Conservation (phyloP, 2,113 vertebrate genomes). For the Chaetorhynchus papuensis region DNA sequence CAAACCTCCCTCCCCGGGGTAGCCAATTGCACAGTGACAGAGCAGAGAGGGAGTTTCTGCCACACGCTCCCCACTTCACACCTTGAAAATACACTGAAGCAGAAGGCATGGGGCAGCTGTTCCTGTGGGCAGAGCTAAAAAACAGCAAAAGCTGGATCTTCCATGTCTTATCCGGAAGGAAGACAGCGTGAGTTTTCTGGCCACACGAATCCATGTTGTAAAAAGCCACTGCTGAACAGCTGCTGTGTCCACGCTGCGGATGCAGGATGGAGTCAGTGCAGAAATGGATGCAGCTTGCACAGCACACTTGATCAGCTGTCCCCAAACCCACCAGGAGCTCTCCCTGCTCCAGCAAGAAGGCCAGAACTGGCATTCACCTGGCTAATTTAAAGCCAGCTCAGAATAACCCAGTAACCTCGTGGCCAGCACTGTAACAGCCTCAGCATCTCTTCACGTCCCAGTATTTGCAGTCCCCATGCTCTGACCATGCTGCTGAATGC, state of each 20-base stretch:
- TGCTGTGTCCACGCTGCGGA: background rate
- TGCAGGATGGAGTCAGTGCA: background rate
- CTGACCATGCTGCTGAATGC: background rate
- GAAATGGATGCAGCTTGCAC: background rate
- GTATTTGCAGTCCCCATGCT: no score
- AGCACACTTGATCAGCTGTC: background rate
- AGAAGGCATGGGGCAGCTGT: background rate
- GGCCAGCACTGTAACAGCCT: background rate
- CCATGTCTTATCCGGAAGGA: background rate
- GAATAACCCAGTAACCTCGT: background rate
- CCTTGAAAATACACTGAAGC: background rate
- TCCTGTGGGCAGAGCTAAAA: conserved; percentile 5
- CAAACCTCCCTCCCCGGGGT: background rate
- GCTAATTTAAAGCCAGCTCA: background rate
- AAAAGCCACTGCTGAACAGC: background rate
- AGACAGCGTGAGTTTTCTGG: background rate
- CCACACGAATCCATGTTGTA: background rate
- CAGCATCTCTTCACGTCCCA: background rate
- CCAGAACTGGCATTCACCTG: background rate
- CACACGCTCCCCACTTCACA: background rate
- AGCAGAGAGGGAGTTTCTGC: background rate
- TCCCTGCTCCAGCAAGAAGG: background rate
- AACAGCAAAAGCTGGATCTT: background rate
- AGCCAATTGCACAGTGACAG: background rate
- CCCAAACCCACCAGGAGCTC: background rate